These are phyloP conservation scores for Phalacrocorax aristotelis DNA, from an alignment of 2,113 vertebrate species.

Conservation along the genomic window DNA sequence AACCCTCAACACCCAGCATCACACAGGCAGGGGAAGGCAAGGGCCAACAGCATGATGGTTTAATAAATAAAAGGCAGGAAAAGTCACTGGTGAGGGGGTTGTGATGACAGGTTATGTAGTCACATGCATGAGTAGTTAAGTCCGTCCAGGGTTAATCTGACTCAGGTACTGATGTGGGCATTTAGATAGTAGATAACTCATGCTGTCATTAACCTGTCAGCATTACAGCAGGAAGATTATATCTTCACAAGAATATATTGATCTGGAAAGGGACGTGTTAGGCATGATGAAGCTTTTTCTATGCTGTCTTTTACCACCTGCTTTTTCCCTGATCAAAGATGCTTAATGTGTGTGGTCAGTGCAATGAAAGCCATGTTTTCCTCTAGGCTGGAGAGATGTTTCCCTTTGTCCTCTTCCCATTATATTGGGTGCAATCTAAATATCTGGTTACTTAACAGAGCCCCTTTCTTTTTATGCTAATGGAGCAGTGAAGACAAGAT, in stretches of 20 bases:
- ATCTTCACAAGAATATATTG: constrained; percentile 60
- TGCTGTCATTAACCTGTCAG: constrained; percentile 61
- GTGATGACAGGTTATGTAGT: constrained; percentile 26
- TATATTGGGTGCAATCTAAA: neutral
- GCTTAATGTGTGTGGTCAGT: neutral
- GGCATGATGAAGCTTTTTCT: constrained; percentile 46
- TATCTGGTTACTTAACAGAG: neutral
- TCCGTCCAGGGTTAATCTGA: neutral
- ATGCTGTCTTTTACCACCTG: constrained; percentile 48
- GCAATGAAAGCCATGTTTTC: neutral
- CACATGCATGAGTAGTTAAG: neutral
- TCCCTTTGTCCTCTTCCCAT: neutral
- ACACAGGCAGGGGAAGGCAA: neutral
- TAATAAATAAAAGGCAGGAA: constrained; percentile 5
- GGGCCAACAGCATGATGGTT: neutral
- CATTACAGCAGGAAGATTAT: constrained; percentile 56
- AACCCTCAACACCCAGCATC: neutral
- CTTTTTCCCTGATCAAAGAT: constrained; percentile 43
- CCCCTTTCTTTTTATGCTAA: neutral
- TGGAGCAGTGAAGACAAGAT: neutral
- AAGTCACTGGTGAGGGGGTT: neutral
- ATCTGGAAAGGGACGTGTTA: constrained; percentile 50
- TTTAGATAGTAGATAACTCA: constrained; percentile 53
- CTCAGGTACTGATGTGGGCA: constrained; percentile 12
- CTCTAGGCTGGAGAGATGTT: neutral